phyloP scores from a whole-genome alignment of 2,797 vertebrate species.

The Eulemur coronatus region DNA sequence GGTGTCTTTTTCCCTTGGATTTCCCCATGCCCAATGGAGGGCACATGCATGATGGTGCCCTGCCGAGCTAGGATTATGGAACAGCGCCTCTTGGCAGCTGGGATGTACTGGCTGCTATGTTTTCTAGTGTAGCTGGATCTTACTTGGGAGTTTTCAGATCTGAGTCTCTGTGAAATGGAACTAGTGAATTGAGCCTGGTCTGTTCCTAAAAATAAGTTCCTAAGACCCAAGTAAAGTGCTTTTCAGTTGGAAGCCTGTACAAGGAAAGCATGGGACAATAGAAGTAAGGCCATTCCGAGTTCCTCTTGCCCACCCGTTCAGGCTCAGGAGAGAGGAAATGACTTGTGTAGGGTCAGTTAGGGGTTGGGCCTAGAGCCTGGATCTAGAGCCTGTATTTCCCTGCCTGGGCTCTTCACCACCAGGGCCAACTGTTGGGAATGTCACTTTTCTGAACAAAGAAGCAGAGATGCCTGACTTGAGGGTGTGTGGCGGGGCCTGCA shows the following conservation, averaged over 20 bases:
- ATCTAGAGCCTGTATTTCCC: too few relatives aligned
- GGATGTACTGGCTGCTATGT: not conserved
- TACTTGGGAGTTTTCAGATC: not conserved
- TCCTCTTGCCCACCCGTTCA: not conserved
- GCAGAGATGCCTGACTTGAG: too few relatives aligned
- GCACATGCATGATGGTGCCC: not conserved
- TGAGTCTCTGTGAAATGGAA: not conserved
- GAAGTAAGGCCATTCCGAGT: not conserved
- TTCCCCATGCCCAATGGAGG: not conserved
- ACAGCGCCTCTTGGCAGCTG: not conserved
- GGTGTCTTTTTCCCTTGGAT: not conserved
- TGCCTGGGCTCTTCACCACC: not conserved
- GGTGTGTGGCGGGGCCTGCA: fast-evolving
- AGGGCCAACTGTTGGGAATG: fast-evolving
- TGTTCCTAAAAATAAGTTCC: not conserved
- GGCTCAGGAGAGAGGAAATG: not conserved
- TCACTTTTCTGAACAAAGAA: not conserved
- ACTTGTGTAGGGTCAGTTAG: not conserved
- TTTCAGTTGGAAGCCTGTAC: not conserved
- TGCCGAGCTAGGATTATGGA: fast-evolving
- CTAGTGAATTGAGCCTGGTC: not conserved
- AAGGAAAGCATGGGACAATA: not conserved
- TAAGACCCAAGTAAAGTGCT: not conserved
- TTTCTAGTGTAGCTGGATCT: not conserved
- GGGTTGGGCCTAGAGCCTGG: not conserved